These are phyloP conservation scores for Tridacna gigas DNA, from an alignment of 2,888 invertebrate genomes.

Conservation along the genomic window DNA sequence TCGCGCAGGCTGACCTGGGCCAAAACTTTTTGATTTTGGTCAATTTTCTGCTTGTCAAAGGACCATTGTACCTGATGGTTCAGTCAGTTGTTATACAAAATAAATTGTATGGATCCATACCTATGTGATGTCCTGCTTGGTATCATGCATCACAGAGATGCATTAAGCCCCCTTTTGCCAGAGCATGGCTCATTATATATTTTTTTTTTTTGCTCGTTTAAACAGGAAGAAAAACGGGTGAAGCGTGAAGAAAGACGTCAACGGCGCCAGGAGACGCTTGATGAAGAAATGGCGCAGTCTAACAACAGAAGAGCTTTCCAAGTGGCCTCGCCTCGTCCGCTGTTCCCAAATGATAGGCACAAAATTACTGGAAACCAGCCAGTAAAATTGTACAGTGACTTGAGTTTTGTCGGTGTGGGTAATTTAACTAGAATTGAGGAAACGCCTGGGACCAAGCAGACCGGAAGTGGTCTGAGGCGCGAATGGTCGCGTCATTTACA, in stretches of 20 bases:
- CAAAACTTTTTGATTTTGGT: no score
- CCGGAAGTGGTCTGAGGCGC: constrained; percentile 28
- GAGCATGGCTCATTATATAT: no score
- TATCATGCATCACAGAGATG: no score
- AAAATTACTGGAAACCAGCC: not conserved
- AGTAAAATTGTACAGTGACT: not conserved
- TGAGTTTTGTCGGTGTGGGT: not conserved
- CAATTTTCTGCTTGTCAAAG: no score
- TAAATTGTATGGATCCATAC: no score
- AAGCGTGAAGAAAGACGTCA: constrained; percentile 26
- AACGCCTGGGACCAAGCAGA: constrained; percentile 15
- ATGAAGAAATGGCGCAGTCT: constrained; percentile 27
- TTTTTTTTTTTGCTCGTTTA: not conserved
- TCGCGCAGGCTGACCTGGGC: no score
- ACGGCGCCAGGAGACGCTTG: constrained; percentile 25
- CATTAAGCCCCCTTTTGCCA: no score
- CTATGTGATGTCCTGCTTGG: no score
- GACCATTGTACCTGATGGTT: no score
- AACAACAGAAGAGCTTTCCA: constrained; percentile 8
- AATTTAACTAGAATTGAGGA: constrained; percentile 16
- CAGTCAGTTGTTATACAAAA: no score
- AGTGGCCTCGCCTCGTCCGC: not conserved
- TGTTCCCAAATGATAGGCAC: not conserved
- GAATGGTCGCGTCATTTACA: constrained; percentile 54
- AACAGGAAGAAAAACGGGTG: constrained; percentile 28